A percentile compares a stretch with the other conserved stretches of the same genome.
Evolutionary conservation across 2,797 vertebrate species (phyloP).

Genomic region (Rachycentron canadum): DNA sequence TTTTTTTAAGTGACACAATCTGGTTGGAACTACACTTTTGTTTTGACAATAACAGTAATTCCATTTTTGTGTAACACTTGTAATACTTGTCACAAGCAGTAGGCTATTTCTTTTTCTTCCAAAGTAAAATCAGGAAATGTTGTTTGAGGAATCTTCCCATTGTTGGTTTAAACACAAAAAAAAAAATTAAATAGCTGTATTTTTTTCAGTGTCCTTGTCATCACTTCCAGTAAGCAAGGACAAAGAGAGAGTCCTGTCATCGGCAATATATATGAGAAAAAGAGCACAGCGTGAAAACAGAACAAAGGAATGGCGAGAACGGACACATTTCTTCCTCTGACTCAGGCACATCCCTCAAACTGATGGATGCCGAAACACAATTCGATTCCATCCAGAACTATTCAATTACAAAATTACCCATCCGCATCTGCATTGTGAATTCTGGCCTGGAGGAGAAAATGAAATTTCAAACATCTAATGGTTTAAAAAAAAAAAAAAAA

Average conservation of each 20-base stretch:
- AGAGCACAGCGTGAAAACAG: constrained; percentile 20
- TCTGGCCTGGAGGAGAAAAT: constrained; percentile 23
- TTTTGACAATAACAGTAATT: constrained; percentile 20
- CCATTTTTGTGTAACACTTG: neutral
- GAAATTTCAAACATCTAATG: constrained; percentile 16
- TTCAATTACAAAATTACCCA: constrained; percentile 40
- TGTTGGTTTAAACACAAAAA: constrained; percentile 1
- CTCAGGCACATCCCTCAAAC: constrained; percentile 45
- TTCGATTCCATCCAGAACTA: constrained; percentile 39
- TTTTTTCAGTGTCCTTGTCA: constrained; percentile 32
- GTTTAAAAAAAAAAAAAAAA: neutral
- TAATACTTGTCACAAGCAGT: neutral
- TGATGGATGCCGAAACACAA: constrained; percentile 34
- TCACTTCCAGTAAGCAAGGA: constrained; percentile 46
- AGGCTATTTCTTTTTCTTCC: neutral
- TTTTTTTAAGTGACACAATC: neutral
- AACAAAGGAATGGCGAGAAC: constrained; percentile 21
- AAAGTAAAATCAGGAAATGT: neutral
- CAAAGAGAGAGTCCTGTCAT: constrained; percentile 42
- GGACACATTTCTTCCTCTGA: constrained; percentile 35
- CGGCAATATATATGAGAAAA: constrained; percentile 11
- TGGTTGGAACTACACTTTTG: neutral
- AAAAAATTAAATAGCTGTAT: neutral
- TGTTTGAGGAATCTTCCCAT: constrained; percentile 13
- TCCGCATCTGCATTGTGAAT: constrained; percentile 38